These are phyloP conservation scores for Lophotriccus pileatus DNA, from an alignment of 2,797 vertebrate genomes.

Conservation along the genomic window DNA sequence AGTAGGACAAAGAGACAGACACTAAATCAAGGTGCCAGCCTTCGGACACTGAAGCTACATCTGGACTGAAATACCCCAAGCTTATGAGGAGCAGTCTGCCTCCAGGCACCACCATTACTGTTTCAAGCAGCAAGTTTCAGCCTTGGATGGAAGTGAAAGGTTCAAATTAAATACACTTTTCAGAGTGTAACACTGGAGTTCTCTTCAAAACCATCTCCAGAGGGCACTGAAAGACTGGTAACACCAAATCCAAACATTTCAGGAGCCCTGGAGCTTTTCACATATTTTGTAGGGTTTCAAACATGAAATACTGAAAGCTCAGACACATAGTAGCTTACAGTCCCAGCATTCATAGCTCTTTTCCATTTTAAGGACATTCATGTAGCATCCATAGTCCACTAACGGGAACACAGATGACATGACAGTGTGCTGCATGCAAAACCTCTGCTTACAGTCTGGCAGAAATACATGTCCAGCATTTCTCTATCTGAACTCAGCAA, in stretches of 20 bases:
- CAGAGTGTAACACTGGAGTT: not conserved
- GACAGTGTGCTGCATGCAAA: not conserved
- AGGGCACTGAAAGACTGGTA: not conserved
- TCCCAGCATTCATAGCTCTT: not conserved
- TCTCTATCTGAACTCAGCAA: not conserved
- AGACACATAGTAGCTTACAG: not conserved
- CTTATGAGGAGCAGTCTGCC: not conserved
- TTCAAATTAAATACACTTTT: not conserved
- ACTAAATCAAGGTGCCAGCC: conserved; percentile 3
- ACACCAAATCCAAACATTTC: not conserved
- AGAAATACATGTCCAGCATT: not conserved
- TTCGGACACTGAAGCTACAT: not conserved
- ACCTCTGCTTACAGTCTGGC: not conserved
- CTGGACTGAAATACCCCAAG: not conserved
- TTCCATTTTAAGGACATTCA: not conserved
- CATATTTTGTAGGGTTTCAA: not conserved
- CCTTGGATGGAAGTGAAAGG: not conserved
- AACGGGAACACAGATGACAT: not conserved
- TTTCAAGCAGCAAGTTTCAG: not conserved
- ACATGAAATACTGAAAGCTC: not conserved
- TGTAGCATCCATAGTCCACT: not conserved
- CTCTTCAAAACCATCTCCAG: conserved; percentile 10
- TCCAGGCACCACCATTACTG: not conserved
- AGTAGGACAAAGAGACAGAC: conserved; percentile 3
- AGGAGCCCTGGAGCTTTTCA: not conserved